Percentiles rank a stretch among this genome's conserved stretches.
These are phyloP conservation scores for Diachasmimorpha longicaudata DNA, from an alignment of 1,140 invertebrate species.

Conservation along the genomic window DNA sequence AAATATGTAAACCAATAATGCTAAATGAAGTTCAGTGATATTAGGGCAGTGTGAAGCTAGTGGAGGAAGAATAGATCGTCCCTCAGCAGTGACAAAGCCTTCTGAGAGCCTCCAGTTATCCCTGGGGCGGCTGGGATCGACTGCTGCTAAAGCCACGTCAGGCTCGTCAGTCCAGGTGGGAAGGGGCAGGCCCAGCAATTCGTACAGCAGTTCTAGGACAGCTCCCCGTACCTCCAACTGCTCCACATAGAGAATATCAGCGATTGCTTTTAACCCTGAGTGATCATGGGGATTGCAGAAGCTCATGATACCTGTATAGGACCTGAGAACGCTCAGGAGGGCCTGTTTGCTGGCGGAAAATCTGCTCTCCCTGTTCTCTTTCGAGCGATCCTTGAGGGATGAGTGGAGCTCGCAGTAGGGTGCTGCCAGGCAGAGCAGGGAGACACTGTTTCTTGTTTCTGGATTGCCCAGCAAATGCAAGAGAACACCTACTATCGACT, in stretches of 20 bases:
- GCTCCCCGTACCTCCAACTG: slow-evolving; percentile 88
- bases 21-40: slow-evolving; percentile 87
- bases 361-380: slow-evolving; percentile 80
- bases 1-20: slow-evolving; percentile 87
- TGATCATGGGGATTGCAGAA: slow-evolving; percentile 79
- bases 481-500: slow-evolving; percentile 86
- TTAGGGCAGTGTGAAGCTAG: slow-evolving; percentile 84
- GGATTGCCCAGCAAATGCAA: slow-evolving; percentile 88
- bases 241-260: slow-evolving; percentile 86
- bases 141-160: slow-evolving; percentile 81
- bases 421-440: slow-evolving; percentile 83
- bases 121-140: slow-evolving; percentile 78
- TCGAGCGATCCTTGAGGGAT: slow-evolving; percentile 67
- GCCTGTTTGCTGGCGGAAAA: slow-evolving; percentile 85
- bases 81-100: slow-evolving; percentile 92
- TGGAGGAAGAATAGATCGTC: slow-evolving; percentile 80
- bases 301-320: slow-evolving; percentile 87
- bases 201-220: slow-evolving; percentile 89
- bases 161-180: slow-evolving; percentile 93
- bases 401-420: slow-evolving; percentile 93
- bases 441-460: slow-evolving; percentile 78
- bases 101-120: slow-evolving; percentile 88
- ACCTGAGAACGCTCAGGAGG: slow-evolving; percentile 82
- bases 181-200: slow-evolving; percentile 82
- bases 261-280: slow-evolving; percentile 80